Evolutionary conservation across 2,888 invertebrate genomes (phyloP).

Genomic region (Ypsolopha scabrella): DNA sequence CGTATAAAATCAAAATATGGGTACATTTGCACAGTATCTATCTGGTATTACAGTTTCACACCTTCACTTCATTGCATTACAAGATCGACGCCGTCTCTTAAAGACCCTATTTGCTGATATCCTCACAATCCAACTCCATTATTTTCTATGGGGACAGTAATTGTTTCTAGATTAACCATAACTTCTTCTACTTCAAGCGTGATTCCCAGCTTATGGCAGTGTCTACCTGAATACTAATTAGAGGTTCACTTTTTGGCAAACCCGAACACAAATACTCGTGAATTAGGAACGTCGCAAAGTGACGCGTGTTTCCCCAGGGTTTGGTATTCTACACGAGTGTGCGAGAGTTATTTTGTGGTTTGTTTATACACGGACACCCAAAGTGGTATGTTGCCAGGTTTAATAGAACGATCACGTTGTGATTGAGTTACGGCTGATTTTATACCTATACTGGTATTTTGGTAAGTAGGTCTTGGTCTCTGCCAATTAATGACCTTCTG

Average conservation of each 20-base stretch:
- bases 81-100: background rate
- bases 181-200: background rate
- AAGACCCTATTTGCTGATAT: background rate
- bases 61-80: too few species aligned
- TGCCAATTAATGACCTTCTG: conserved; percentile 10
- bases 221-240: background rate
- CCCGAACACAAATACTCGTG: background rate
- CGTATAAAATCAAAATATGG: too few species aligned
- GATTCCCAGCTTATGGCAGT: background rate
- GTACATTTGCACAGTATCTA: too few species aligned
- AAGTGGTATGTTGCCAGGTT: background rate
- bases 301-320: conserved; percentile 44
- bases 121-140: too few species aligned
- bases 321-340: conserved; percentile 38
- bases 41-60: too few species aligned
- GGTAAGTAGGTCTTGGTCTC: background rate
- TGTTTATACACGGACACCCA: background rate
- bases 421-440: too few species aligned
- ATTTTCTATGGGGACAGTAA: too few species aligned
- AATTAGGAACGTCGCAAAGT: background rate
- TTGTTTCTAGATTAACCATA: too few species aligned
- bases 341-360: background rate
- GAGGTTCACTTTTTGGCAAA: too few species aligned
- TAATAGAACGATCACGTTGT: too few species aligned
- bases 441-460: background rate